Base-by-base conservation (phyloP, 2,797 vertebrate genomes). In the Echeneis naucrates region DNA sequence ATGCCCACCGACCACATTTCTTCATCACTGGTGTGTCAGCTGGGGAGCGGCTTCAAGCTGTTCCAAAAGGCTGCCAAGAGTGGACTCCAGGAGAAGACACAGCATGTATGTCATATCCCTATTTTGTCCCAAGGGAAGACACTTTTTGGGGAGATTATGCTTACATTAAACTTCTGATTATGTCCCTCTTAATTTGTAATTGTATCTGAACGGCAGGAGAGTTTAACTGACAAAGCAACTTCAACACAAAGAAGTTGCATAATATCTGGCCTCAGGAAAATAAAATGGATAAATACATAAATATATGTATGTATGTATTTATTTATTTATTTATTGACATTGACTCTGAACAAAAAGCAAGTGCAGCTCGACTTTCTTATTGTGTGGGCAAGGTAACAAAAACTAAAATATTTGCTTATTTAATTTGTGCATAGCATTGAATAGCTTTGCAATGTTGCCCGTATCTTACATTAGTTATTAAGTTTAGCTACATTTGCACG, bases 1-100 rank as follows among this genome's bases (percentile, higher is more conserved):
- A 99, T 80, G 98, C 98, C 86, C 97, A 99, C 91, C 95, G 98
- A 63, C 98, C 98, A 64, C 98, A 99, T 92, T 99, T 99, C 80
- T 97, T 94, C 92, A 96, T 99, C 80, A 94, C 94, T 73, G 96
- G 95, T 56, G 96, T 99, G 91, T 96, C 96, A 72, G 95, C 95
- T 21, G 97, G 94, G 72, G 97, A 97, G 81, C 94, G 95, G 71
- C 95, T 95, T 14, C 97, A 98, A 75, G 94, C 95, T 66, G 95
- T 97, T 74, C 92, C 95, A 50, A 93, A 95, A 47, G 79, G 93
- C 84, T 98, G 97, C 85, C 98, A 99, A 92, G 98, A 99, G 84
- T 99, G 98, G 97, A 97, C 96, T 78, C 92, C 96, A 69, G 95
- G 93, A 84, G 95, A 95, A 45, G 95, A 96, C 76, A 93, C 96